phyloP scores from a whole-genome alignment of 2,797 vertebrate genomes.

The Cryptoblepharus egeriae region DNA sequence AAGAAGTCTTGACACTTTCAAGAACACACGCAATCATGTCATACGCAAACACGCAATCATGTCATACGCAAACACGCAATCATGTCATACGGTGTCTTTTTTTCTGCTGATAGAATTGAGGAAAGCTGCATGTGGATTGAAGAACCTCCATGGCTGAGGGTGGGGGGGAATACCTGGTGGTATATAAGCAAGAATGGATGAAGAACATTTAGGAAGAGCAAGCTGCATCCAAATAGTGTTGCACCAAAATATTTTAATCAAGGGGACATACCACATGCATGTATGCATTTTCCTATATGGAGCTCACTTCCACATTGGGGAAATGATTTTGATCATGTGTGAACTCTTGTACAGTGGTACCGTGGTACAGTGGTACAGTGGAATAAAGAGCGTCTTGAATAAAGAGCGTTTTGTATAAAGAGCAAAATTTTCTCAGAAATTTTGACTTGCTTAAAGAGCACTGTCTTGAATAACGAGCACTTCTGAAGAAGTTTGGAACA shows the following conservation, averaged over 20 bases:
- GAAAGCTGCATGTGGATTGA: slow-evolving; percentile 55
- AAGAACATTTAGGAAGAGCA: background rate
- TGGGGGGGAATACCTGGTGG: background rate
- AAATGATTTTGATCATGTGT: background rate
- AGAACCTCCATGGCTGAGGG: slow-evolving; percentile 26
- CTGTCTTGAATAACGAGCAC: no score
- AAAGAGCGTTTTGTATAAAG: no score
- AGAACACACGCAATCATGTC: slow-evolving; percentile 71
- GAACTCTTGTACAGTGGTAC: no score
- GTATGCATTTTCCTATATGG: background rate
- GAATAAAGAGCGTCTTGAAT: no score
- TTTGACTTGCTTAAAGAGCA: no score
- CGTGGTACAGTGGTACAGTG: no score
- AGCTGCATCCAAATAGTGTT: background rate
- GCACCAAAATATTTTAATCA: background rate
- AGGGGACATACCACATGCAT: background rate
- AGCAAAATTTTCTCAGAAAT: no score
- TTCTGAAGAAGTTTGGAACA: no score
- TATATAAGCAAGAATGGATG: background rate
- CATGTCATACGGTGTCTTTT: slow-evolving; percentile 72
- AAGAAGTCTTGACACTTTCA: slow-evolving; percentile 74
- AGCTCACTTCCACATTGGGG: background rate
- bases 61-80: slow-evolving; percentile 73
- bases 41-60: slow-evolving; percentile 70
- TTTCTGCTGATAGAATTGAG: slow-evolving; percentile 66